Conservation (phyloP, 2,797 vertebrate species). For the Anguilla megastoma region DNA sequence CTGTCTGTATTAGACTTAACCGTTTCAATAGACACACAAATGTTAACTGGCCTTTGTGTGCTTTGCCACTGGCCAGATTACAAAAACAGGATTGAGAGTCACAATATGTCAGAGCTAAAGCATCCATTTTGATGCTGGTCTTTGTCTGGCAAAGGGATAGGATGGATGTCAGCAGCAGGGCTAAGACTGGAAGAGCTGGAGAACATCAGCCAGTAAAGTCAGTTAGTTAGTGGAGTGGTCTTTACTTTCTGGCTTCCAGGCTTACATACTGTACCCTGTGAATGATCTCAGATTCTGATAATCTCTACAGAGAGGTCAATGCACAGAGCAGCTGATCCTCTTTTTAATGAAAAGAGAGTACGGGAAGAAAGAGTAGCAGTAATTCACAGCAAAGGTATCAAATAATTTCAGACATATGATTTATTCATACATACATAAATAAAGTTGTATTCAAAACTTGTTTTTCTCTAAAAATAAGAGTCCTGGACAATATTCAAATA, state of each 20-base stretch:
- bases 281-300: conserved; percentile 5
- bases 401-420: neutral
- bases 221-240: neutral
- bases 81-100: conserved; percentile 10
- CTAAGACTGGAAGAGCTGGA: neutral
- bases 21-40: neutral
- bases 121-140: conserved; percentile 1
- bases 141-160: neutral
- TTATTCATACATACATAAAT: neutral
- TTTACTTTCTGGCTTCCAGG: neutral
- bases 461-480: neutral
- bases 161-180: neutral
- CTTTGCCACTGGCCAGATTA: neutral
- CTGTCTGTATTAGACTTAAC: conserved; percentile 13
- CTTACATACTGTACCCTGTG: neutral
- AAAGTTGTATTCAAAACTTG: neutral
- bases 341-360: neutral
- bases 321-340: neutral
- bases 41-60: conserved; percentile 6
- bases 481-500: no score
- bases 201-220: neutral
- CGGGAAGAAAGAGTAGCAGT: neutral
- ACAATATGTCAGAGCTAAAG: conserved; percentile 7
- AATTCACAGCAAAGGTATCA: neutral
- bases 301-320: neutral